Base-by-base conservation (phyloP, 2,888 invertebrate species). In the Diaphora mendica region DNA sequence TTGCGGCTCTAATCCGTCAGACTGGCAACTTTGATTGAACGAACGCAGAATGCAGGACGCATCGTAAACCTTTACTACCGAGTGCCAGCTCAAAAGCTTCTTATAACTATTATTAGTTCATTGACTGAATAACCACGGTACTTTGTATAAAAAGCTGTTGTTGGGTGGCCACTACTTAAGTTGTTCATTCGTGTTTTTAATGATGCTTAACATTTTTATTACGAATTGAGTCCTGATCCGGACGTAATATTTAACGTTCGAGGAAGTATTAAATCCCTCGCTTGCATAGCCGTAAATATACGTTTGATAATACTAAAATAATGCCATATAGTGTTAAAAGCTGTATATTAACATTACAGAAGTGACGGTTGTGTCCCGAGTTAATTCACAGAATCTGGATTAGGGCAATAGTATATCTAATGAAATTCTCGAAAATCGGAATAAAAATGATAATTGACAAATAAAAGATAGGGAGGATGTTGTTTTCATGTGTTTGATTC, bases 1-100 rank as follows among this genome's bases (percentile, higher is more conserved):
- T 78, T 81, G 75, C 83, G 79, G 82, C 75, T 85, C 83, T 85
- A 89, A 91, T 87, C 88, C 89, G 86, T 79, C 71, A 84, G 89
- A 85, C 90, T 89, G 87, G 85, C 87, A 91, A 91, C 87, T 91
- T 91, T 91, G 90, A 91, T 91, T 90, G 86, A 87, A 89, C 82
- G 85, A 85, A 83, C 81, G 72, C 67, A 77, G 80, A 78, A 82
- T 69, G 68, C 55, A 77, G 74, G 77, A 83, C 83, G 82, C 85
- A 83, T 86, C 86, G 85, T 89, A 86, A 88, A 88, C 88, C 87
- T 89, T 88, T 89, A 89, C 82, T 86, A 78, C 77, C 71, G 64
- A 70, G 64, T 48, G 44, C 26, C 62, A 79, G 83, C 84, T 88
- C 86, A 85, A 79, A 75, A 76, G 75, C 75, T 78, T 80, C 82